Evolutionary conservation across 2,888 invertebrate species (phyloP).

Genomic region (Eurois occulta): DNA sequence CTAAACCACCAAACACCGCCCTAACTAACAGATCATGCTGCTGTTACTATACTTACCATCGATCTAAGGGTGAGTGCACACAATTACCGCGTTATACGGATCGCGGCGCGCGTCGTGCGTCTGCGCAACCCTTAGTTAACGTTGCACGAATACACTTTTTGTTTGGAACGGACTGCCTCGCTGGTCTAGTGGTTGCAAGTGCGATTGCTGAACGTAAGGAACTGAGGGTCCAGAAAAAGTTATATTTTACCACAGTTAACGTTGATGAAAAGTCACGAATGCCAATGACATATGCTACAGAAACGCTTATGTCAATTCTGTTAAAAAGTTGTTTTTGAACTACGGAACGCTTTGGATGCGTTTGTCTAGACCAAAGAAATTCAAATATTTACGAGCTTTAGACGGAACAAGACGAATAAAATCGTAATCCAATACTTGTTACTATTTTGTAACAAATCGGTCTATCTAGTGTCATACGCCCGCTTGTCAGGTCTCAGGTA

Average conservation of each 20-base stretch:
- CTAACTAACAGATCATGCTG: conserved; percentile 38
- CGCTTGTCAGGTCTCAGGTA: too few relatives aligned
- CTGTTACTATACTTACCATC: conserved; percentile 48
- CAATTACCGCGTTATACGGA: conserved; percentile 79
- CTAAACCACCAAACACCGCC: conserved; percentile 30
- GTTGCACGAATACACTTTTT: conserved; percentile 29
- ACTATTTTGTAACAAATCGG: too few relatives aligned
- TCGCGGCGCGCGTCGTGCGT: conserved; percentile 71
- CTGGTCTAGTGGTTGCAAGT: neutral
- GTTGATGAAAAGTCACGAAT: neutral
- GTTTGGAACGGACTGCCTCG: neutral
- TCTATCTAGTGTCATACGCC: too few relatives aligned
- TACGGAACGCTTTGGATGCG: too few relatives aligned
- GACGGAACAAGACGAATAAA: too few relatives aligned
- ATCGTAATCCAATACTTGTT: too few relatives aligned
- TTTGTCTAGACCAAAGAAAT: too few relatives aligned
- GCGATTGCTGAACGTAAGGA: neutral
- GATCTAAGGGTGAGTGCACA: conserved; percentile 71
- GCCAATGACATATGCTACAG: neutral
- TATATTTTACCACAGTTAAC: neutral
- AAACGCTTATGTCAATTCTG: too few relatives aligned
- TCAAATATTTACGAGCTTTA: too few relatives aligned
- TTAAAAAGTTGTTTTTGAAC: too few relatives aligned
- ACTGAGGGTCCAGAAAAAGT: neutral
- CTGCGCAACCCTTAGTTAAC: conserved; percentile 69